phyloP scores from a whole-genome alignment of 1,140 invertebrate species.

The Brachionus plicatilis region DNA sequence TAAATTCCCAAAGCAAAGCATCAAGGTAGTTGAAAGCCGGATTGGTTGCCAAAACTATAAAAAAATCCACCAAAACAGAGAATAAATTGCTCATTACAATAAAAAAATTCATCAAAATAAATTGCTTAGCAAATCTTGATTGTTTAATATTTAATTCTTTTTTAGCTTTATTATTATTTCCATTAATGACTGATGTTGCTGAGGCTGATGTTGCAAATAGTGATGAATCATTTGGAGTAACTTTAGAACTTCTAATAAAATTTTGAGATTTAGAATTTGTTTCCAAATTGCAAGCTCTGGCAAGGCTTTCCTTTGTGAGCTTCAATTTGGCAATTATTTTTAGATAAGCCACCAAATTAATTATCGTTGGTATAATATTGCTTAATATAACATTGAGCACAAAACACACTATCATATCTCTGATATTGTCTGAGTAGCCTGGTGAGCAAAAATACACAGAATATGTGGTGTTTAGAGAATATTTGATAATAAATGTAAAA shows the following conservation, averaged over 20 bases:
- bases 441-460: constrained; percentile 2
- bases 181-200: not conserved
- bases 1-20: not conserved
- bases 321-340: not conserved
- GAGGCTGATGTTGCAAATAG: not conserved
- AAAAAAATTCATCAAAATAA: not conserved
- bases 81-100: not conserved
- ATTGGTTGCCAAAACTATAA: not conserved
- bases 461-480: not conserved
- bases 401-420: not conserved
- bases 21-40: not conserved
- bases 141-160: not conserved
- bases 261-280: not conserved
- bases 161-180: not conserved
- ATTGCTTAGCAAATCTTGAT: constrained; percentile 9
- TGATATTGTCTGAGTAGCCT: not conserved
- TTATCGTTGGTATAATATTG: not conserved
- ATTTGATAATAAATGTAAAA: not conserved
- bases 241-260: not conserved
- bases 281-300: not conserved
- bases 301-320: not conserved
- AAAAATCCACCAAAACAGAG: not conserved
- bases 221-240: not conserved
- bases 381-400: not conserved
- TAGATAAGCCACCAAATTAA: not conserved